Evolutionary conservation across 2,797 vertebrate species (phyloP).

Genomic region (Clarias laeviceps): DNA sequence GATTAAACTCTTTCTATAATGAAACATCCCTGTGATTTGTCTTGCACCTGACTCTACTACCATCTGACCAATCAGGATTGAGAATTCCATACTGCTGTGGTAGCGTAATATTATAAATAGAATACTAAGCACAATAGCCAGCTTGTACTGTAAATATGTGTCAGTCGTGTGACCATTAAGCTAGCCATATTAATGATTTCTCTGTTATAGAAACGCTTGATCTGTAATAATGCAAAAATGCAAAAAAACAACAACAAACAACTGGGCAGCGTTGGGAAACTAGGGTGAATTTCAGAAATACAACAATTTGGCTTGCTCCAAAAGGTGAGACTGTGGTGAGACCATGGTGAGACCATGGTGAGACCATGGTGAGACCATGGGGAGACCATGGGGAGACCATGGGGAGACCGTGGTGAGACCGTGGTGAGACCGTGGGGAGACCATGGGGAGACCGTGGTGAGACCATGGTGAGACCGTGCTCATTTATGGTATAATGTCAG

Average conservation of each 20-base stretch:
- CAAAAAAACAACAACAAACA: too few relatives aligned
- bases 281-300: background rate
- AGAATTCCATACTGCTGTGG: background rate
- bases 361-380: too few relatives aligned
- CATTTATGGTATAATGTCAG: too few relatives aligned
- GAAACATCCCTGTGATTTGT: background rate
- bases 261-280: background rate
- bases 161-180: background rate
- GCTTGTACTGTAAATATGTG: background rate
- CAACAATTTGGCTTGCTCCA: background rate
- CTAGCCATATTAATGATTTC: background rate
- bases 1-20: background rate
- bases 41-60: background rate
- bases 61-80: background rate
- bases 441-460: too few relatives aligned
- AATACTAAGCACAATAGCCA: background rate
- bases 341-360: too few relatives aligned
- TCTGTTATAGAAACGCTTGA: background rate
- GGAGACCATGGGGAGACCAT: too few relatives aligned
- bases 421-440: too few relatives aligned
- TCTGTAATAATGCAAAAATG: background rate
- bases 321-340: background rate
- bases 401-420: too few relatives aligned
- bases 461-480: too few relatives aligned
- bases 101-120: conserved; percentile 16